Conservation (phyloP, 64 coral and sea anemone genomes). For the Stichodactyla mertensii region DNA sequence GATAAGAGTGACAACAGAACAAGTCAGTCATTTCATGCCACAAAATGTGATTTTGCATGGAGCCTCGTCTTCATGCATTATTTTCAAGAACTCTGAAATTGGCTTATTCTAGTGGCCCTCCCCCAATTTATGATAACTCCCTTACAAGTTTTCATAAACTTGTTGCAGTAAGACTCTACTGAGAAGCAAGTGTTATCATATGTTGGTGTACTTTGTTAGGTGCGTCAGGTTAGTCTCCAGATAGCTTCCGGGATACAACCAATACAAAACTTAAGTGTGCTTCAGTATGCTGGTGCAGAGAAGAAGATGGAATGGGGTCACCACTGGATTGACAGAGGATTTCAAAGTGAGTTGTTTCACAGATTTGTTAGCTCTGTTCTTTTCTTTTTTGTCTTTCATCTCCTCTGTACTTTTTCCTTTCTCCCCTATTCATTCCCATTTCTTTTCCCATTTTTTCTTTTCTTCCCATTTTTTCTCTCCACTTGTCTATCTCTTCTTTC, state of each 20-base stretch:
- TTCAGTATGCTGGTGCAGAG: constrained; percentile 78
- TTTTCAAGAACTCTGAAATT: too few relatives aligned
- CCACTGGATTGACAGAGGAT: constrained; percentile 83
- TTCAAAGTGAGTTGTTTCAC: constrained; percentile 49
- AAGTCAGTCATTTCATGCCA: too few relatives aligned
- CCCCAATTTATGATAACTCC: too few relatives aligned
- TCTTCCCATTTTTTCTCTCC: too few relatives aligned
- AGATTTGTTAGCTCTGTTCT: background rate
- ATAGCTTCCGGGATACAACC: constrained; percentile 88
- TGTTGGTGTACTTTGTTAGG: constrained; percentile 30
- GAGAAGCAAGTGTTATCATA: background rate
- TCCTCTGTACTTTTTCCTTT: too few relatives aligned
- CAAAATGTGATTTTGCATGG: too few relatives aligned
- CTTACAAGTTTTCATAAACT: background rate
- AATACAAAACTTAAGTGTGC: constrained; percentile 77
- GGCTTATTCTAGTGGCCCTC: too few relatives aligned
- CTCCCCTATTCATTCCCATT: too few relatives aligned
- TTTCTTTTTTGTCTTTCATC: background rate
- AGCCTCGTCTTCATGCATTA: too few relatives aligned
- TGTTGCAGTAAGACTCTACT: background rate
- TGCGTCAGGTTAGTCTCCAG: constrained; percentile 48
- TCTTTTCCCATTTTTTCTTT: too few relatives aligned
- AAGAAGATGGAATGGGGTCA: constrained; percentile 91
- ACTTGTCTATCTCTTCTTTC: too few relatives aligned
- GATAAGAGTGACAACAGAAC: too few relatives aligned